A percentile compares a stretch with the other conserved stretches of the same genome.
Conservation (phyloP, 2,888 invertebrate species). For the Hedychridium roseum region DNA sequence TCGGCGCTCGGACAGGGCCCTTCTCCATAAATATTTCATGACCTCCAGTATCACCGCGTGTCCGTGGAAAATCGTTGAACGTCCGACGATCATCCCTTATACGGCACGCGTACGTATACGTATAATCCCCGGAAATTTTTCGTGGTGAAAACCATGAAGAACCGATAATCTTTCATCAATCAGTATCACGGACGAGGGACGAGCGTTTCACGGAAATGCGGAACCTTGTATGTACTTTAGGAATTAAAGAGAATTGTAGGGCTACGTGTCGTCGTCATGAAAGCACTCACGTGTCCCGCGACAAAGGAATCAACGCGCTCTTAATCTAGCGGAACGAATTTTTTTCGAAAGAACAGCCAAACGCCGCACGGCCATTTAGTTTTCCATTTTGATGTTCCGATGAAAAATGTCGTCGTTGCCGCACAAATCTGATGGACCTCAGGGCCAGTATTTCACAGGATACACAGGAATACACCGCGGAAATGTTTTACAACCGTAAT, state of each 20-base stretch:
- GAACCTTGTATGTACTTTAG: conserved; percentile 2
- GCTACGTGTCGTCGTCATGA: background rate
- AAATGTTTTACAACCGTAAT: too few relatives aligned
- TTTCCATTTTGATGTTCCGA: too few relatives aligned
- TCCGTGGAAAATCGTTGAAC: conserved; percentile 56
- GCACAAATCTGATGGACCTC: too few relatives aligned
- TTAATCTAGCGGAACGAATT: background rate
- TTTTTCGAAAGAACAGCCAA: background rate
- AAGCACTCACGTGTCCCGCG: background rate
- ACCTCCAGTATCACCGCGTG: conserved; percentile 40
- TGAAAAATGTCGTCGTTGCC: too few relatives aligned
- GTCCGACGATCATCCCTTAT: conserved; percentile 32
- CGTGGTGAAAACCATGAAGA: conserved; percentile 36
- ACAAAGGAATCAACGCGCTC: conserved; percentile 21
- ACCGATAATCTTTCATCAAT: conserved; percentile 63
- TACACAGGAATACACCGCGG: too few relatives aligned
- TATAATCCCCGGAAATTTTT: conserved; percentile 37
- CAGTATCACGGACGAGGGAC: conserved; percentile 49
- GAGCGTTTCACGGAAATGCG: conserved; percentile 20
- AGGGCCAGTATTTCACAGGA: too few relatives aligned
- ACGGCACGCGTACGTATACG: conserved; percentile 15
- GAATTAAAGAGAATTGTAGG: conserved; percentile 2
- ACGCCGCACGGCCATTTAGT: too few relatives aligned
- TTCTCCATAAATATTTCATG: conserved; percentile 61
- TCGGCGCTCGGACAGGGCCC: conserved; percentile 25